Percentiles rank a stretch among this genome's conserved stretches.
Conservation (phyloP, 1,140 invertebrate genomes). For the Drosophila ficusphila region DNA sequence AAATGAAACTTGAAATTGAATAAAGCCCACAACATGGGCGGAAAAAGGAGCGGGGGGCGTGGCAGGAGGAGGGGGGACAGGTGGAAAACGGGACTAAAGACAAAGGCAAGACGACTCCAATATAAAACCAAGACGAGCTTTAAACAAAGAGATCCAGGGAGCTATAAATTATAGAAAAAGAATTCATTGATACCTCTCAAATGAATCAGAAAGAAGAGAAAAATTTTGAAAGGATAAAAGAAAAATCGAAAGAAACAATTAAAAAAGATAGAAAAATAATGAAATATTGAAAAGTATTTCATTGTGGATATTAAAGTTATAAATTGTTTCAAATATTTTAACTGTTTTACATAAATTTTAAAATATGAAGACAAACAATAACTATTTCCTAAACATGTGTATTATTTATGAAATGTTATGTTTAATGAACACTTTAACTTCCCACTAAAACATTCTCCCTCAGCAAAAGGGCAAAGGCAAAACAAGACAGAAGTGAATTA, state of each 20-base stretch:
- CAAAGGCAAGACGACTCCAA: constrained; percentile 58
- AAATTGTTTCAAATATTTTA: too few relatives aligned
- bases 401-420: too few relatives aligned
- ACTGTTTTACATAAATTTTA: too few relatives aligned
- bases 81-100: constrained; percentile 31
- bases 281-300: too few relatives aligned
- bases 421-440: constrained; percentile 3
- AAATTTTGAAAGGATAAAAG: too few relatives aligned
- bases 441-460: background rate
- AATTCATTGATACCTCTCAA: constrained; percentile 21
- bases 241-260: too few relatives aligned
- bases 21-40: constrained; percentile 52
- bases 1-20: constrained; percentile 81
- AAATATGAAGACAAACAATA: too few relatives aligned
- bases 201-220: background rate
- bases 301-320: too few relatives aligned
- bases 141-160: background rate
- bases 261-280: too few relatives aligned
- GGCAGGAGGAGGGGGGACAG: constrained; percentile 7
- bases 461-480: background rate
- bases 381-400: background rate
- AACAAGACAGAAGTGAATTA: background rate
- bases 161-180: background rate
- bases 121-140: constrained; percentile 54
- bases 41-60: background rate